Evolutionary conservation across 2,888 invertebrate genomes (phyloP).

Genomic region (Ditylenchus weischeri): DNA sequence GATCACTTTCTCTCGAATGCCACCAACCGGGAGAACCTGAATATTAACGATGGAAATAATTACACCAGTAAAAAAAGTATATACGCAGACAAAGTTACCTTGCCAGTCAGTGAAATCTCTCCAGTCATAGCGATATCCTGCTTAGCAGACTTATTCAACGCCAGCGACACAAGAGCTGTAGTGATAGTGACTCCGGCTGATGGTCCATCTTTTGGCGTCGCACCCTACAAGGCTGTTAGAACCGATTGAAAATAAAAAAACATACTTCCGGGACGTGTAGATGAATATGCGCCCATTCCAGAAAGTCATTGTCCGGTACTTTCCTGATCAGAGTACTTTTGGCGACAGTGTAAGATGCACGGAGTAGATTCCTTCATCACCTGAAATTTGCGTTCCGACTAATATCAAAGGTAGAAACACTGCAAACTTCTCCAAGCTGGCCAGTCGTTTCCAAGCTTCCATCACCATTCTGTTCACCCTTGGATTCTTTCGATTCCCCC

Average conservation of each 20-base stretch:
- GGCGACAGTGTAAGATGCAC: conserved; percentile 90
- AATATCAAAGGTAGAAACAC: no score
- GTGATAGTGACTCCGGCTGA: conserved; percentile 83
- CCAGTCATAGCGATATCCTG: conserved; percentile 96
- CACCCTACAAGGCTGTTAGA: conserved; percentile 67
- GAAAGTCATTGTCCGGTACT: conserved; percentile 73
- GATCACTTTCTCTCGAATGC: conserved; percentile 67
- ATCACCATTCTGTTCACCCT: background rate
- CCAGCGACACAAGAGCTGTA: conserved; percentile 85
- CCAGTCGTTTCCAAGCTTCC: conserved; percentile 69
- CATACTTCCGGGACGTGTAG: conserved; percentile 85
- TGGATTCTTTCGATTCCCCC: background rate
- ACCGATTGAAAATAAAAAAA: conserved; percentile 13
- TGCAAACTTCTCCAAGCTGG: conserved; percentile 91
- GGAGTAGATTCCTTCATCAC: conserved; percentile 98
- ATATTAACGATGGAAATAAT: no score
- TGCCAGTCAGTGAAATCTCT: conserved; percentile 91
- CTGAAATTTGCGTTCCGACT: conserved; percentile 63
- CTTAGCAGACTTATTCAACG: conserved; percentile 68
- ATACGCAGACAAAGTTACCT: conserved; percentile 57
- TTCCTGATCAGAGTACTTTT: conserved; percentile 71
- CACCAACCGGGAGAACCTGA: conserved; percentile 85
- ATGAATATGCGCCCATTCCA: conserved; percentile 82
- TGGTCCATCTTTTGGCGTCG: conserved; percentile 91
- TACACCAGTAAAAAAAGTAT: conserved; percentile 64